These are phyloP conservation scores for Morphnarchus princeps DNA, from an alignment of 2,113 vertebrate species.

Conservation along the genomic window DNA sequence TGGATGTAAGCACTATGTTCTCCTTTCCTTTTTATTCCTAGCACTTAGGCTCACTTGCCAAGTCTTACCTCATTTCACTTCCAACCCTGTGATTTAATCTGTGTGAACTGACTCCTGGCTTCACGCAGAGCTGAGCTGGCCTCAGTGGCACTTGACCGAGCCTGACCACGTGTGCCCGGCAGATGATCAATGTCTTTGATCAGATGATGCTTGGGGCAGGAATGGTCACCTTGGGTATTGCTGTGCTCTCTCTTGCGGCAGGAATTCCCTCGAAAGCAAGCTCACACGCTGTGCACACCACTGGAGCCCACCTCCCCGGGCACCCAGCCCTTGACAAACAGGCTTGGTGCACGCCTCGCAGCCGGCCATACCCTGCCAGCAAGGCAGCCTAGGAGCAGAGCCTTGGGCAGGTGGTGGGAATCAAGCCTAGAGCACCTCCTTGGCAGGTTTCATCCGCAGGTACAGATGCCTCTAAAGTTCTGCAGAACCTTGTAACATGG, in stretches of 20 bases:
- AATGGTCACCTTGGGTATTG: background rate
- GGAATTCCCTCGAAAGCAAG: background rate
- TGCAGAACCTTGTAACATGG: accelerated
- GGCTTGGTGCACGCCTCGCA: accelerated
- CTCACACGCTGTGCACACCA: accelerated
- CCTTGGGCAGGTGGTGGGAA: background rate
- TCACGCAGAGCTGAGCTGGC: background rate
- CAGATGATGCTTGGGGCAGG: background rate
- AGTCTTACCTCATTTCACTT: background rate
- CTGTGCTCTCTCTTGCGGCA: background rate
- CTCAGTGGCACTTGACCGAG: background rate
- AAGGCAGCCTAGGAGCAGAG: background rate
- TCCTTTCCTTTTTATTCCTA: background rate
- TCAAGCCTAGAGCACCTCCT: background rate
- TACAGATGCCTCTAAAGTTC: background rate
- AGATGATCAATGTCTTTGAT: background rate
- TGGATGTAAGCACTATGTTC: background rate
- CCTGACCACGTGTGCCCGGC: accelerated
- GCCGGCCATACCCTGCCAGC: accelerated
- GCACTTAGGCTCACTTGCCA: accelerated
- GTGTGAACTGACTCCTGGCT: background rate
- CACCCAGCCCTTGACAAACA: background rate
- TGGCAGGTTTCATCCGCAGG: background rate
- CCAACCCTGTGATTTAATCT: background rate
- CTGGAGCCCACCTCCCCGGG: background rate